Evolutionary conservation across 2,797 vertebrate genomes (phyloP).

Genomic region (Falco peregrinus): DNA sequence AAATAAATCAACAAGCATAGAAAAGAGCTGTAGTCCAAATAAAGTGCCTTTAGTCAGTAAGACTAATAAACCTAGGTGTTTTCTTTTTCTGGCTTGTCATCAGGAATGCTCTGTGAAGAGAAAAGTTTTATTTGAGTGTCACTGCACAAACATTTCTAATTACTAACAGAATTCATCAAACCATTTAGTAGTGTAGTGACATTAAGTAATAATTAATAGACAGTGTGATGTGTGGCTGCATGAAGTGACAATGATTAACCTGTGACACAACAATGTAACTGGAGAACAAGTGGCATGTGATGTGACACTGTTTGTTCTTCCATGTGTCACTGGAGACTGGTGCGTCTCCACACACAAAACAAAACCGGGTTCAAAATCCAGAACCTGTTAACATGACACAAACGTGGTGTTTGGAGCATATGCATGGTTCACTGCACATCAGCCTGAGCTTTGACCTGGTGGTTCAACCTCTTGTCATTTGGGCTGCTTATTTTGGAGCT

Average conservation of each 20-base stretch:
- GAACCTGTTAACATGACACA: neutral
- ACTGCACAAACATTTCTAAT: neutral
- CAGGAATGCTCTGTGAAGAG: neutral
- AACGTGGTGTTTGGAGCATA: neutral
- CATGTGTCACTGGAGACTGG: neutral
- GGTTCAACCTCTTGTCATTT: neutral
- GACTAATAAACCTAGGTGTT: neutral
- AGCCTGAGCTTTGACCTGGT: neutral
- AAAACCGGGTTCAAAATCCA: neutral
- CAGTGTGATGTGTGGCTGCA: neutral
- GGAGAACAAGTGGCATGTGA: neutral
- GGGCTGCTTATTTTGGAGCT: neutral
- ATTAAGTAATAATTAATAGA: constrained; percentile 58
- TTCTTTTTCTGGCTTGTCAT: neutral
- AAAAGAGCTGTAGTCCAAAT: neutral
- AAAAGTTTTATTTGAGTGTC: constrained; percentile 4
- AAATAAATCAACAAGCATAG: neutral
- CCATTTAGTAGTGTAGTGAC: constrained; percentile 17
- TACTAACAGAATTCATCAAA: constrained; percentile 45
- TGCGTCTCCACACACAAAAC: neutral
- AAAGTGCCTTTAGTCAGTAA: neutral
- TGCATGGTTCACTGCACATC: neutral
- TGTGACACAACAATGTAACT: neutral
- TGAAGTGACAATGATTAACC: constrained; percentile 34
- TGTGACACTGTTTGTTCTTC: neutral